phyloP scores from a whole-genome alignment of 2,797 vertebrate species.

The Danio aesculapii region DNA sequence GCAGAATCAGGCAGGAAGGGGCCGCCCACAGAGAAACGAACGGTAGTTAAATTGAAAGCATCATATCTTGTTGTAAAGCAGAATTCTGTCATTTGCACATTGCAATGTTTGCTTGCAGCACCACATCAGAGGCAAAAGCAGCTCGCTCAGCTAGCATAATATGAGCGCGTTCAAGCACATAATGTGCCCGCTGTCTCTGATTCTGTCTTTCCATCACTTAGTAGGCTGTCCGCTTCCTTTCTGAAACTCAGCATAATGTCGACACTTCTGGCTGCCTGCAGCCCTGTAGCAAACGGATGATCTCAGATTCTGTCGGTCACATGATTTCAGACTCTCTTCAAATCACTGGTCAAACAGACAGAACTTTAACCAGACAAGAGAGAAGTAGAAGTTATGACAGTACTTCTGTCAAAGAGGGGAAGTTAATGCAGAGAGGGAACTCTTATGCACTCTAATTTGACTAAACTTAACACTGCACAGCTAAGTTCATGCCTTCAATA shows the following conservation, averaged over 20 bases:
- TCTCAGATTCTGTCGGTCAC: constrained; percentile 17
- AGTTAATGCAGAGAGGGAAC: constrained; percentile 13
- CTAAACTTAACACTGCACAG: neutral
- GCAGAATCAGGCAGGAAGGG: constrained; percentile 25
- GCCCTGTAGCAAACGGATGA: neutral
- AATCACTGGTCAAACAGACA: neutral
- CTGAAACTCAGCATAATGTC: constrained; percentile 32
- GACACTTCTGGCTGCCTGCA: constrained; percentile 24
- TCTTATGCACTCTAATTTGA: neutral
- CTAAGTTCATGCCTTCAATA: neutral
- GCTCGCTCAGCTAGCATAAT: constrained; percentile 9
- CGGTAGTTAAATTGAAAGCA: constrained; percentile 1
- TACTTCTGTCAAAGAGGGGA: constrained; percentile 18
- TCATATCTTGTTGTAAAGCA: constrained; percentile 8
- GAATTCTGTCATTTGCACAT: neutral
- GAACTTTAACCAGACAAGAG: constrained; percentile 16
- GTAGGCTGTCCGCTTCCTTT: constrained; percentile 54
- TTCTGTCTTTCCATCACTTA: constrained; percentile 41
- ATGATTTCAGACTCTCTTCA: constrained; percentile 23
- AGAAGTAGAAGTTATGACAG: constrained; percentile 38
- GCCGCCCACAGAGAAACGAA: constrained; percentile 11
- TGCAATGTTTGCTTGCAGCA: constrained; percentile 22
- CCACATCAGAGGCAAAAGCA: constrained; percentile 33
- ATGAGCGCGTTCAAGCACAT: constrained; percentile 25
- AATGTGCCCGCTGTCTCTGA: constrained; percentile 28